A percentile compares a stretch with the other conserved stretches of the same genome.
phyloP scores from a whole-genome alignment of 2,888 invertebrate genomes.

The Smittia aterrima region DNA sequence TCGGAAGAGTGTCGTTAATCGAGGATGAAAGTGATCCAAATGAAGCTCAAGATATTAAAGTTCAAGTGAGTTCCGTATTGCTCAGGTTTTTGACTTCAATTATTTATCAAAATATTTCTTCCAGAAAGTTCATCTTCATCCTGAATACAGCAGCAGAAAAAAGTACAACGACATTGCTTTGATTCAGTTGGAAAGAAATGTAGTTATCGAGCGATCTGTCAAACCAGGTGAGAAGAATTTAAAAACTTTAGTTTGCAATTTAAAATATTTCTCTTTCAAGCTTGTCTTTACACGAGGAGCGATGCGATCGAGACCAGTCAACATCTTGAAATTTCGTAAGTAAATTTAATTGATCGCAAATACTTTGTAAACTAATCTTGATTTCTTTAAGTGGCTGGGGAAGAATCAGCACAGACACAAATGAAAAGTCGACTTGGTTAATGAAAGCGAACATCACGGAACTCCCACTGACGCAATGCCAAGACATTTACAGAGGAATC shows the following conservation, averaged over 20 bases:
- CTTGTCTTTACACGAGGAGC: slow-evolving; percentile 44
- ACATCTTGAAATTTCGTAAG: slow-evolving; percentile 33
- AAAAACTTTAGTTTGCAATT: too few species aligned
- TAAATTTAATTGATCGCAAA: too few species aligned
- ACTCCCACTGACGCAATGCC: background rate
- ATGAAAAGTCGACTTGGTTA: background rate
- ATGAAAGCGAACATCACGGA: background rate
- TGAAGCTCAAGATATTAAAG: background rate
- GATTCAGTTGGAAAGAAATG: slow-evolving; percentile 43
- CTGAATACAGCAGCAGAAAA: slow-evolving; percentile 37
- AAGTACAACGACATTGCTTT: slow-evolving; percentile 46
- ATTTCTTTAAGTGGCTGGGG: slow-evolving; percentile 1
- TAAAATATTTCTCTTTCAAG: background rate
- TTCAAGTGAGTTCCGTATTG: background rate
- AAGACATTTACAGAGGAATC: background rate
- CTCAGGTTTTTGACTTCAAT: background rate
- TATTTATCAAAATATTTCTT: background rate
- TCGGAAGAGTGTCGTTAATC: slow-evolving; percentile 42
- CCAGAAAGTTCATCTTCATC: slow-evolving; percentile 43
- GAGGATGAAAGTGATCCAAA: slow-evolving; percentile 35
- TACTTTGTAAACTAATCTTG: too few species aligned
- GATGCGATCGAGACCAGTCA: slow-evolving; percentile 40
- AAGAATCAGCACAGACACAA: background rate
- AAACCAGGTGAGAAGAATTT: slow-evolving; percentile 43
- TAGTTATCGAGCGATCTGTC: slow-evolving; percentile 42